Evolutionary conservation across 1,140 invertebrate genomes (phyloP), one percentile per base, ranked within the genome.

Genomic region (Amyelois transitella): DNA sequence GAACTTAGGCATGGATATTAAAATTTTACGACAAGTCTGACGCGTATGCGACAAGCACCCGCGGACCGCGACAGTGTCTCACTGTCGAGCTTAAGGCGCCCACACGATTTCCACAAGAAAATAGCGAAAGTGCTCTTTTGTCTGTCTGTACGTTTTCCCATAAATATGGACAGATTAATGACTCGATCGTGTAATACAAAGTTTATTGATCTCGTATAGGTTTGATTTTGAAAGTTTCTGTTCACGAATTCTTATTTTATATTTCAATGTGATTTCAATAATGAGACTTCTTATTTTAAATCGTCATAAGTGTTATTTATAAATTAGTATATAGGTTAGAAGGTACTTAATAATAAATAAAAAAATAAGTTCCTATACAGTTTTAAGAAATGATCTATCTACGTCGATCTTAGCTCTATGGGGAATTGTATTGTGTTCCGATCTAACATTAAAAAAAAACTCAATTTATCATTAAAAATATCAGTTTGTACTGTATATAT

Each of bases 1-100:
- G 20, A 54, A 48, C 51, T 43, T 51, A 55, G n/a, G 19, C 51
- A 48, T 53, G 56, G 51, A 44, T 38, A 49, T 55, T 56, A 58
- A 51, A 56, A 72, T 60, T 60, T 64, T 66, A 67, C 65, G 65
- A 54, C 54, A n/a, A n/a, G n/a, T 58, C n/a, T 48, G 45, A 21
- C 19, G 14, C 19, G 18, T 45, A 2, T 4, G 43, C 21, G 18
- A 38, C 18, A 20, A 12, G 45, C 45, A 19, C 45, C 18, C 66
- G 66, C 45, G 32, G 45, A 25, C 54, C 20, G 22, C 53, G 21
- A 48, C 45, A 20, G 21, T 19, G 53, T 32, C 22, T 61, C 50
- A 77, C 76, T 82, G 73, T 44, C 49, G 66, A 81, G 75, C 77
- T 82, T 80, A 71, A 67, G 72, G 60, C 66, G 45, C 25, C 32